phyloP scores from a whole-genome alignment of 2,113 vertebrate genomes.

The Mus pahari region DNA sequence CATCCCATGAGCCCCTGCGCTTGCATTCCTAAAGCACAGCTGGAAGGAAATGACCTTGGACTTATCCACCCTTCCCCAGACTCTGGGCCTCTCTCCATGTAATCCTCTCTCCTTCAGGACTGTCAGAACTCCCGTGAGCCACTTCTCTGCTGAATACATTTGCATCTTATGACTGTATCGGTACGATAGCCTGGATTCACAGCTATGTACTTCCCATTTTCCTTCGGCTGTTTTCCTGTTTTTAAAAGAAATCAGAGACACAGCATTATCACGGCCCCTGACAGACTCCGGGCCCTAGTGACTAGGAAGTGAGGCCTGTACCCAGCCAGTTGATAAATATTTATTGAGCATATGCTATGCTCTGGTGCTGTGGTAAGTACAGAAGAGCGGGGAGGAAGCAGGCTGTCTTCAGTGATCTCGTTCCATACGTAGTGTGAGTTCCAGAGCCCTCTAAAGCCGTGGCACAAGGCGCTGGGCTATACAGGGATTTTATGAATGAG shows the following conservation, averaged over 20 bases:
- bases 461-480: background rate
- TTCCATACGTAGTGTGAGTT: background rate
- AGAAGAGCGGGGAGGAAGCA: background rate
- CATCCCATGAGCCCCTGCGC: background rate
- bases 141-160: background rate
- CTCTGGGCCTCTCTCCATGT: background rate
- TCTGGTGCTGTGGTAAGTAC: background rate
- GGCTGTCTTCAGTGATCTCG: background rate
- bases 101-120: background rate
- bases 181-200: background rate
- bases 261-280: background rate
- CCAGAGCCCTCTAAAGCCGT: background rate
- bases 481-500: background rate
- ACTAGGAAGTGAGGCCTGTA: background rate
- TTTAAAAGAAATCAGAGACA: background rate
- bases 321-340: background rate
- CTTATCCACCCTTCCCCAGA: background rate
- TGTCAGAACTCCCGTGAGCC: background rate
- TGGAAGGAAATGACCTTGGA: background rate
- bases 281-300: background rate
- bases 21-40: background rate
- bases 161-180: background rate
- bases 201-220: background rate
- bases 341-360: constrained; percentile 20
- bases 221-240: background rate